Evolutionary conservation across 2,888 invertebrate species (phyloP), one percentile per base, ranked within the genome.

Genomic region (Cheilosia scutellata): DNA sequence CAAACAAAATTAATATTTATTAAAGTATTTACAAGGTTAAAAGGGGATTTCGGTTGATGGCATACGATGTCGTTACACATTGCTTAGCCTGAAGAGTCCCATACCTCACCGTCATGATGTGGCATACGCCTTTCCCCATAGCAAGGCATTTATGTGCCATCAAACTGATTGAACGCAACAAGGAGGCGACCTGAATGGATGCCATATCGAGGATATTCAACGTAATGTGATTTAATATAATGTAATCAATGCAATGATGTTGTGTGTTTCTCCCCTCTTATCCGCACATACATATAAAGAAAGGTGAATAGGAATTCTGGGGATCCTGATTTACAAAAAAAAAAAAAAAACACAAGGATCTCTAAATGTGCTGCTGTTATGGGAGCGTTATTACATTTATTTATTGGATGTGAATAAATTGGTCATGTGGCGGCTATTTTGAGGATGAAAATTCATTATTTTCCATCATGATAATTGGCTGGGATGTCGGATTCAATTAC

Each of bases 1-100:
- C 68, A 68, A 77, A 77, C 71, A 82, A 86, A 86, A 86, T 86
- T 86, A 86, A 86, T 86, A 86, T 86, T 86, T 86, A 86, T 86
- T 86, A 86, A 86, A 82, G 86, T 80, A 82, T 86, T 82, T 86
- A 77, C 86, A 27, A 82, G 80, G 86, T 86, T 86, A 80, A 82
- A 77, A 72, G 86, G 68, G 82, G 82, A 76, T 86, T 82, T 72
- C 62, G 62, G 58, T 57, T 57, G 62, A 80, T 86, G 72, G 76
- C 76, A 80, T 71, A 86, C 80, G 63, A 76, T 86, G 77, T 86
- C 80, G 80, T 82, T 72, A 76, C 60, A 72, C 66, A 72, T 40
- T 40, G 53, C 47, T 66, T 16, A 44, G 47, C 62, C 49, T 42
- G 33, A 29, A 31, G 53, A 65, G 31, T 49, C 47, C 42, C 31